These are phyloP conservation scores for Lasioglossum vierecki DNA, from an alignment of 2,888 invertebrate genomes.

Conservation along the genomic window DNA sequence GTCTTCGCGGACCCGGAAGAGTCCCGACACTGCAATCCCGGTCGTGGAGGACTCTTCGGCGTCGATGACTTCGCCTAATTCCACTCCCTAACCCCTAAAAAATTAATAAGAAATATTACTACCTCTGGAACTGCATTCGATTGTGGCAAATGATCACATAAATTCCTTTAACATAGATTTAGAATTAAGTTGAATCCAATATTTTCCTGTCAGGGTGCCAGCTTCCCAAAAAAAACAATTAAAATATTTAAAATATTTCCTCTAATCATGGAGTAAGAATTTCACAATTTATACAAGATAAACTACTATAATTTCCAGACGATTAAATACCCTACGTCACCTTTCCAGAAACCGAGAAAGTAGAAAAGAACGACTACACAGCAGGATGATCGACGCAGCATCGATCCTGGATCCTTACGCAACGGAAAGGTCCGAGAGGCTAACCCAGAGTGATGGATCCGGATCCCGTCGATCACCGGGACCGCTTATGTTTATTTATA, in stretches of 20 bases:
- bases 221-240: not conserved
- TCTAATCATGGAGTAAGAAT: not conserved
- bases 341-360: not conserved
- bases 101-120: not conserved
- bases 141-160: too few relatives aligned
- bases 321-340: not conserved
- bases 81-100: not conserved
- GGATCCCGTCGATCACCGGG: conserved; percentile 2
- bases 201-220: not conserved
- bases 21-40: not conserved
- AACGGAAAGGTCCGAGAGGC: conserved; percentile 7
- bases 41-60: not conserved
- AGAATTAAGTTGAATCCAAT: not conserved
- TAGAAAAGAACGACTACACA: not conserved
- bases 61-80: not conserved
- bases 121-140: not conserved
- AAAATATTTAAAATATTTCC: not conserved
- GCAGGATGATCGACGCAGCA: not conserved
- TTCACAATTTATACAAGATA: not conserved
- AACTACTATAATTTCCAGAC: not conserved
- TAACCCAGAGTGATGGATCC: conserved; percentile 19
- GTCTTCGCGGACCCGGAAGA: conserved; percentile 1
- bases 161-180: too few relatives aligned
- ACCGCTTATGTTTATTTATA: conserved; percentile 45
- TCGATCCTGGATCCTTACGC: conserved; percentile 23